phyloP scores from a whole-genome alignment of 2,797 vertebrate genomes.

The Aselliscus stoliczkanus region DNA sequence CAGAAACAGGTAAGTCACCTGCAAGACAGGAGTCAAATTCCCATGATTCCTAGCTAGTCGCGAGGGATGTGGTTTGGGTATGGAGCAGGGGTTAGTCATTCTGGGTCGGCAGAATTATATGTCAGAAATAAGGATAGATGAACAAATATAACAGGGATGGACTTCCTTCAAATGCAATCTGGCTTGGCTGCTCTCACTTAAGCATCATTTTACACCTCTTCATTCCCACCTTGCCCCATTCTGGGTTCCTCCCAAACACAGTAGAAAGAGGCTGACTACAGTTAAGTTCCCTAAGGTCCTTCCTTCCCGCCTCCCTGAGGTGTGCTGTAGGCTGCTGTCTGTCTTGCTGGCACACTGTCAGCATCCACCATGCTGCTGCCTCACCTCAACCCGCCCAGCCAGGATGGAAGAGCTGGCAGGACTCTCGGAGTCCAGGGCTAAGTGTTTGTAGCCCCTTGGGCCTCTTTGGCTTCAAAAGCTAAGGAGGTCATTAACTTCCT shows the following conservation, averaged over 20 bases:
- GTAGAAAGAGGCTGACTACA: neutral
- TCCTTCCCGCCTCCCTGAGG: neutral
- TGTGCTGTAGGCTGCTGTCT: neutral
- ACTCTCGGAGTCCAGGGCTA: neutral
- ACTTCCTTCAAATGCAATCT: neutral
- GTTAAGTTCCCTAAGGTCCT: neutral
- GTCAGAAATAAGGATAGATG: neutral
- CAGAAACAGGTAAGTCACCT: neutral
- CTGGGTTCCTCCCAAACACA: neutral
- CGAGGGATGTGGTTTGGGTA: neutral
- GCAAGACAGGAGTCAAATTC: neutral
- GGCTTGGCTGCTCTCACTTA: neutral
- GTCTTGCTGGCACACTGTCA: neutral
- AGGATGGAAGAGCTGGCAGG: neutral
- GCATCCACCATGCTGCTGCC: neutral
- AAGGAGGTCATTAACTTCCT: neutral
- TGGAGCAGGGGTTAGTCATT: neutral
- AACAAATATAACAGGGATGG: neutral
- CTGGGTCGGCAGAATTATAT: neutral
- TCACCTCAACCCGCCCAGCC: accelerated
- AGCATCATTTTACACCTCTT: neutral
- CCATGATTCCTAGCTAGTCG: neutral
- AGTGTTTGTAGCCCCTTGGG: neutral
- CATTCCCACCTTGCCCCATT: neutral
- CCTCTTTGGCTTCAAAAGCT: conserved; percentile 31